These are phyloP conservation scores for Hydropsyche tenuis DNA, from an alignment of 1,140 invertebrate genomes.

Conservation along the genomic window DNA sequence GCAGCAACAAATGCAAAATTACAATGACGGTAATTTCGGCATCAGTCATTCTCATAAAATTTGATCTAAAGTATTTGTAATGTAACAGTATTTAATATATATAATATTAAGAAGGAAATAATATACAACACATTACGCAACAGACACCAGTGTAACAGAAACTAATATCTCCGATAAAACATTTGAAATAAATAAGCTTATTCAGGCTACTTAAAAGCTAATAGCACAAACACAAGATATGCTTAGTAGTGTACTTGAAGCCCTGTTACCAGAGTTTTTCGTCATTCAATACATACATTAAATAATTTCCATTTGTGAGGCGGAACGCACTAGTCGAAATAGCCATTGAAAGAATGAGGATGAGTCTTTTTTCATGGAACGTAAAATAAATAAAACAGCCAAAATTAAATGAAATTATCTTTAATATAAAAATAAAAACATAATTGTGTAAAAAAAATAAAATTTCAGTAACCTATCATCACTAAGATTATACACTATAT, in stretches of 20 bases:
- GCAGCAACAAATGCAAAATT: too few species aligned
- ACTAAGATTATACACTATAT: too few species aligned
- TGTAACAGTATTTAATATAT: slow-evolving; percentile 4
- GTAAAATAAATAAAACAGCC: slow-evolving; percentile 45
- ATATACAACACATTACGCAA: slow-evolving; percentile 29
- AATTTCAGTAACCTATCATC: background rate
- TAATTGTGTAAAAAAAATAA: slow-evolving; percentile 42
- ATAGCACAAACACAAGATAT: slow-evolving; percentile 50
- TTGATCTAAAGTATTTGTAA: too few species aligned
- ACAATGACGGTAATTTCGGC: background rate
- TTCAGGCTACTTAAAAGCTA: slow-evolving; percentile 45
- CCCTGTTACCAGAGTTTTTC: too few species aligned
- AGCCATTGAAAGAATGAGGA: background rate
- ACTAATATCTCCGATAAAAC: slow-evolving; percentile 14
- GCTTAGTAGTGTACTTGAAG: slow-evolving; percentile 41
- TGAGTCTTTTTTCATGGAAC: background rate
- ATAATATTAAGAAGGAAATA: slow-evolving; percentile 22
- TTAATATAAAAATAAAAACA: slow-evolving; percentile 50
- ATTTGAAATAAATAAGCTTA: slow-evolving; percentile 5
- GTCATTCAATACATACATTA: too few species aligned
- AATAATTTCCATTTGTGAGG: too few species aligned
- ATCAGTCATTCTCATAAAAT: background rate
- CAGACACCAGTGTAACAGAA: slow-evolving; percentile 24
- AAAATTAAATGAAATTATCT: slow-evolving; percentile 45
- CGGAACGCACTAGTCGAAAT: background rate